Evolutionary conservation across 1,140 invertebrate species (phyloP), one percentile per base, ranked within the genome.

Genomic region (Drosophila miranda): DNA sequence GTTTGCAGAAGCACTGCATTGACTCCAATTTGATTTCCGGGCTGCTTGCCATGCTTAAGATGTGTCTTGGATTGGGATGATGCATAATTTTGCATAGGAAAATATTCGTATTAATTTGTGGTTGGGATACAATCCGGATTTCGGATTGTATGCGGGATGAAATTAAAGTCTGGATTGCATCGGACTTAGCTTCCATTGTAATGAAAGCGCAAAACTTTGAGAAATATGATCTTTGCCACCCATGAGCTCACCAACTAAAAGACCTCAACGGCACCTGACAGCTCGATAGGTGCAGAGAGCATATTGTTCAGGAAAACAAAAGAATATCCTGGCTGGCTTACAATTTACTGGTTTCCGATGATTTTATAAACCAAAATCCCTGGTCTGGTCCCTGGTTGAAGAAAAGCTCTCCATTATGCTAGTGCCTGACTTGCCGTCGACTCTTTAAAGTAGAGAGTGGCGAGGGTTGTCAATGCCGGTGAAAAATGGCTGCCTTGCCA

Each of bases 401-500:
- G 11, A 38, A 44, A 14, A 34, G 26, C 57, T 69, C 53, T 56
- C 45, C 76, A 70, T 63, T 76, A 76, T 56, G 52, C 67, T 30
- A 48, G 23, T 48, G 21, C 13, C 43, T 19, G 44, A 30, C 44
- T 44, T 14, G 19, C 21, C 30, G 45, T 28, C 55, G 38, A 42
- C 49, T 56, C 38, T 60, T 44, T 30, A 41, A 74, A 44, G 53
- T 45, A 53, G 48, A 19, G 43, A 8, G 19, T 14, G 45, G 44
- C 19, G 38, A 48, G 58, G 45, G 56, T 53, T 78, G 70, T 75
- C 76, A 75, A 57, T 63, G 77, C 66, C 49, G 23, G 49, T 80
- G 78, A 81, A 76, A 83, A 82, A 82, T 83, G 79, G 64, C 74
- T 78, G 23, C 49, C 8, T 61, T 61, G 78, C 56, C 56, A 70